Conservation (phyloP, 2,113 vertebrate genomes). For the Leptosomus discolor region DNA sequence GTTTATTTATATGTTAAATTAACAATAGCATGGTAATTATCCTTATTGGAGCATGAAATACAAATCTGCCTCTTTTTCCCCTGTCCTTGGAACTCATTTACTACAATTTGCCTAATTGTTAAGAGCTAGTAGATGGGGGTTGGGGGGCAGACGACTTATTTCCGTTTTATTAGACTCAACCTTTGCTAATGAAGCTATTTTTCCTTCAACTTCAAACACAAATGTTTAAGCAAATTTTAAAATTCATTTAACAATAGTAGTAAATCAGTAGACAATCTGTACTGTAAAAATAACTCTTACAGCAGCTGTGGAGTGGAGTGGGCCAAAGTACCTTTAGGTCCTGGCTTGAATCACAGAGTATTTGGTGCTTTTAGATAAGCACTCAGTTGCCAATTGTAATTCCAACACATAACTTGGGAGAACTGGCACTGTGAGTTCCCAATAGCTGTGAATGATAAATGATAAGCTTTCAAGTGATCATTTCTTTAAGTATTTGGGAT, state of each 20-base stretch:
- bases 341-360: constrained; percentile 10
- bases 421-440: constrained; percentile 1
- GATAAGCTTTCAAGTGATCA: background rate
- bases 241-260: constrained; percentile 49
- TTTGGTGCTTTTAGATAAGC: constrained; percentile 18
- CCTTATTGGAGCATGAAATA: constrained; percentile 52
- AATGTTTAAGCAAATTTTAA: constrained; percentile 53
- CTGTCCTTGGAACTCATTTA: constrained; percentile 36
- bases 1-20: constrained; percentile 59
- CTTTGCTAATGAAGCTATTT: constrained; percentile 46
- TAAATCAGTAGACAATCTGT: constrained; percentile 45
- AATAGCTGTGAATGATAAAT: background rate
- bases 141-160: background rate
- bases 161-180: constrained; percentile 51
- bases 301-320: constrained; percentile 32
- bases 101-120: constrained; percentile 37
- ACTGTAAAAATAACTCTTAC: constrained; percentile 35
- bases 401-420: background rate
- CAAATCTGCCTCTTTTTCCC: constrained; percentile 41
- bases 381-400: background rate
- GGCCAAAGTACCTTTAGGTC: constrained; percentile 49
- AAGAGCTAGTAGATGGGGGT: background rate
- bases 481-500: background rate
- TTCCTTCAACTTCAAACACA: constrained; percentile 38
- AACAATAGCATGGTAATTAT: constrained; percentile 32